phyloP scores from a whole-genome alignment of 2,797 vertebrate genomes.

The Protosalanx chinensis region DNA sequence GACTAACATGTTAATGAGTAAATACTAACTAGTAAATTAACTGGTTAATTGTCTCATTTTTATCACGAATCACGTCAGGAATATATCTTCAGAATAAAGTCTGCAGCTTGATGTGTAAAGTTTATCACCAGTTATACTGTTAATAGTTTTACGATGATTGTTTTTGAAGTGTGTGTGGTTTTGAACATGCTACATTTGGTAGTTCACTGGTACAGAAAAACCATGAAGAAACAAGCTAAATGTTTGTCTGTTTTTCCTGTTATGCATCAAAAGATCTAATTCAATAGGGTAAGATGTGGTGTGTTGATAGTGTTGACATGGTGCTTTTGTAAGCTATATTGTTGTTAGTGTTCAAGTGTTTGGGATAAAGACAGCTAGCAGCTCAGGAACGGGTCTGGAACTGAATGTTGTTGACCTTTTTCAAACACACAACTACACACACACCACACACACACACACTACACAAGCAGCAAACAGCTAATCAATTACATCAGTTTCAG shows the following conservation, averaged over 20 bases:
- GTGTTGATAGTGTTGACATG: slow-evolving; percentile 10
- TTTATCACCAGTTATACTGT: not conserved
- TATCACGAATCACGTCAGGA: not conserved
- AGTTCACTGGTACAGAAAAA: no score
- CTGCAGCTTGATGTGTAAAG: not conserved
- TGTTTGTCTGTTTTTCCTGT: slow-evolving; percentile 55
- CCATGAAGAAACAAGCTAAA: not conserved
- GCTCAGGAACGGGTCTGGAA: not conserved
- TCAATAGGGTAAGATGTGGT: slow-evolving; percentile 88
- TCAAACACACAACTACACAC: not conserved
- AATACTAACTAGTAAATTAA: not conserved
- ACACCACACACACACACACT: no score
- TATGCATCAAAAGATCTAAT: slow-evolving; percentile 83
- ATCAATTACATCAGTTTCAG: slow-evolving; percentile 2
- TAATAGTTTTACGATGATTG: not conserved
- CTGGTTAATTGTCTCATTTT: no score
- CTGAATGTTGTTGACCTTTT: slow-evolving; percentile 16
- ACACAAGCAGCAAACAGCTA: not conserved
- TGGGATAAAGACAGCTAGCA: not conserved
- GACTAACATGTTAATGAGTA: not conserved
- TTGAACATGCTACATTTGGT: not conserved
- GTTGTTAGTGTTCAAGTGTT: slow-evolving; percentile 10
- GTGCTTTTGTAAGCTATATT: not conserved
- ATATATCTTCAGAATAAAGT: not conserved
- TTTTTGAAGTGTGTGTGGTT: not conserved